Evolutionary conservation across 1,140 invertebrate species (phyloP).

Genomic region (Nebria ingens): DNA sequence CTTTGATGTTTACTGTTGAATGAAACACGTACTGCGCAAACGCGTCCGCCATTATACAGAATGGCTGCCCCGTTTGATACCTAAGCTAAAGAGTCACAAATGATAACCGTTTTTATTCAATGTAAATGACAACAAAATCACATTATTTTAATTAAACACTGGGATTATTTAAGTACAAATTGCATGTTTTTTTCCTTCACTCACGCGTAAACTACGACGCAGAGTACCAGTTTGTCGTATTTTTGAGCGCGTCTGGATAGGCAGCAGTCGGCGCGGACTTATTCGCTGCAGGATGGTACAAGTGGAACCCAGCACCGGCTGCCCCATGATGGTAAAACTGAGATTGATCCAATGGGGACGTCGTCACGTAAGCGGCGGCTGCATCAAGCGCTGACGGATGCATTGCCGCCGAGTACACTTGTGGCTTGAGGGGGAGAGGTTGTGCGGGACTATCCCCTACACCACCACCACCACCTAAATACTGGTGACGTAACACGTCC

Average conservation of each 20-base stretch:
- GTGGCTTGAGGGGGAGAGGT: constrained; percentile 78
- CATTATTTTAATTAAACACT: neutral
- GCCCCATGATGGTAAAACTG: constrained; percentile 71
- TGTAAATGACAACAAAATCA: neutral
- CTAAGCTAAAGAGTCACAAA: neutral
- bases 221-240: constrained; percentile 62
- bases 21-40: no score
- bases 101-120: neutral
- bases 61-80: no score
- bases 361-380: constrained; percentile 38
- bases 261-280: constrained; percentile 36
- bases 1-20: no score
- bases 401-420: constrained; percentile 60
- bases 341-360: constrained; percentile 52
- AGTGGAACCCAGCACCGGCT: constrained; percentile 69
- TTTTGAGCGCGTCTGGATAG: neutral
- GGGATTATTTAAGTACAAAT: neutral
- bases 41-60: no score
- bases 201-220: constrained; percentile 50
- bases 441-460: constrained; percentile 47
- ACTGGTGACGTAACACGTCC: constrained; percentile 49
- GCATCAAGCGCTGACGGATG: constrained; percentile 46
- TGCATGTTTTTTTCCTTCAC: neutral
- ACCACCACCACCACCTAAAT: constrained; percentile 25
- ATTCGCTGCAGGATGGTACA: constrained; percentile 65